These are phyloP conservation scores for Cancer borealis DNA, from an alignment of 2,888 invertebrate genomes.

Conservation along the genomic window DNA sequence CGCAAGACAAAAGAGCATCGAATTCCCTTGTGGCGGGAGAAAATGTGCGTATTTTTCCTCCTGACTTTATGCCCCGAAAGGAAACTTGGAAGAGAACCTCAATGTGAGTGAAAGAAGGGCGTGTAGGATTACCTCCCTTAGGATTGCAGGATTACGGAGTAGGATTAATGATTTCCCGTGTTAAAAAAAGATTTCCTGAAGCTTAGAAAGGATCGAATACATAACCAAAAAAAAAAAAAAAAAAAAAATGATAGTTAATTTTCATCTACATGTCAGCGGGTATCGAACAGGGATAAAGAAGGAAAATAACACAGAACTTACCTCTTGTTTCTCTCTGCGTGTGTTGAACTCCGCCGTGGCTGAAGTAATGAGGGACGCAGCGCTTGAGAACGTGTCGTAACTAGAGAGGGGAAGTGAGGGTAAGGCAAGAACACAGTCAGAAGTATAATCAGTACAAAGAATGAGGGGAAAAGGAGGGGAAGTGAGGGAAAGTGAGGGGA, in stretches of 20 bases:
- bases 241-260: no score
- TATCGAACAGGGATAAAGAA: no score
- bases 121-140: background rate
- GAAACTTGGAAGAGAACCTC: background rate
- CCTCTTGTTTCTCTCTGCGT: background rate
- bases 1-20: background rate
- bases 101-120: background rate
- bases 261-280: no score
- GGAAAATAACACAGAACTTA: background rate
- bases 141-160: background rate
- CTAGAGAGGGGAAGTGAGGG: background rate
- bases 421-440: no score
- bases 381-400: slow-evolving; percentile 8
- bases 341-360: slow-evolving; percentile 58
- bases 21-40: background rate
- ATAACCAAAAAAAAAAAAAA: background rate
- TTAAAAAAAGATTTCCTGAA: background rate
- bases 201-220: background rate
- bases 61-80: background rate
- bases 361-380: background rate
- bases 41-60: background rate
- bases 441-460: no score
- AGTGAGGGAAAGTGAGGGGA: background rate
- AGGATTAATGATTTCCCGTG: background rate
- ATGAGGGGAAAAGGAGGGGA: no score